Evolutionary conservation across 2,113 vertebrate genomes (phyloP).

Genomic region (Helogale parvula): DNA sequence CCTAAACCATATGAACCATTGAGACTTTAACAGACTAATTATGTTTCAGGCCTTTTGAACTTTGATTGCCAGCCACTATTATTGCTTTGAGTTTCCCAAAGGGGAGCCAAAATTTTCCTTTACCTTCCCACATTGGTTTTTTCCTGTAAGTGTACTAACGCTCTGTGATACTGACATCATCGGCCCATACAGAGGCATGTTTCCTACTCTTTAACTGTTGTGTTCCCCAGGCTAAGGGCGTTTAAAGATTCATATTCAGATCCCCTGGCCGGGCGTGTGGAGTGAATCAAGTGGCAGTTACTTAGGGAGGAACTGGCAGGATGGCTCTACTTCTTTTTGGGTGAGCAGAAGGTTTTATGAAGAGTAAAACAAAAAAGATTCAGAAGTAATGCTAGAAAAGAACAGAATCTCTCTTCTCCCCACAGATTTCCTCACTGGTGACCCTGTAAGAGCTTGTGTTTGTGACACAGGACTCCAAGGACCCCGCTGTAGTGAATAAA

Average conservation of each 20-base stretch:
- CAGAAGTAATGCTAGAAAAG: background rate
- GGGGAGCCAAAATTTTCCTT: background rate
- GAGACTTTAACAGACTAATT: background rate
- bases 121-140: background rate
- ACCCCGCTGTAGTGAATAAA: accelerated
- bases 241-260: background rate
- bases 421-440: background rate
- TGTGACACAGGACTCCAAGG: background rate
- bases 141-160: background rate
- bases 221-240: accelerated
- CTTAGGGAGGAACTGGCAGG: background rate
- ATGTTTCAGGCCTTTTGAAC: background rate
- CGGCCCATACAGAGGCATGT: background rate
- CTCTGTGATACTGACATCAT: background rate
- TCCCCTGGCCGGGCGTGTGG: background rate
- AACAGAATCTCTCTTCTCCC: background rate
- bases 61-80: background rate
- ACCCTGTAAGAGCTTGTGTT: background rate
- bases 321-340: background rate
- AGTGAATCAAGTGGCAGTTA: background rate
- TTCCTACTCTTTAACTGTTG: background rate
- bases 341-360: background rate
- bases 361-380: background rate
- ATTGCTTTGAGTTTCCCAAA: background rate
- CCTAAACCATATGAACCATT: background rate